These are phyloP conservation scores for Lycaena phlaeas DNA, from an alignment of 2,888 invertebrate genomes.

Conservation along the genomic window DNA sequence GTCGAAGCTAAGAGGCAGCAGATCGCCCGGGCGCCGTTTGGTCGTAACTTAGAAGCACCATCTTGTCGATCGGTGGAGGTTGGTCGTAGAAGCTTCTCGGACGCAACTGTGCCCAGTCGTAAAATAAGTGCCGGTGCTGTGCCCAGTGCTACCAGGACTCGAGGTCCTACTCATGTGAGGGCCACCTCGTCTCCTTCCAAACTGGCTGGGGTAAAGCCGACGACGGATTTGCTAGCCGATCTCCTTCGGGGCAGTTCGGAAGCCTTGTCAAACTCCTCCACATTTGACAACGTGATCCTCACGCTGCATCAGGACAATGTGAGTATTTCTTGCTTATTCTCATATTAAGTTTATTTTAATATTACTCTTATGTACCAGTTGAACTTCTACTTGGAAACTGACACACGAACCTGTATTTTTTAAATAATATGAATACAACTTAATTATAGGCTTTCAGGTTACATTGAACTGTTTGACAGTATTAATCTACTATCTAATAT, in stretches of 20 bases:
- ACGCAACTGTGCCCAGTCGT: constrained; percentile 68
- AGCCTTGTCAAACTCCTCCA: constrained; percentile 75
- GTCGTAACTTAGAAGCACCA: constrained; percentile 56
- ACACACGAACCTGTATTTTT: too few relatives aligned
- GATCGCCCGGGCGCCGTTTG: constrained; percentile 78
- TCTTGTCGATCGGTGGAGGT: constrained; percentile 71
- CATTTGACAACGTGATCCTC: constrained; percentile 66
- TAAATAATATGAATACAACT: too few relatives aligned
- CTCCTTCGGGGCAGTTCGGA: constrained; percentile 86
- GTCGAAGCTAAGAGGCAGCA: constrained; percentile 65
- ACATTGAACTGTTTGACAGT: too few relatives aligned
- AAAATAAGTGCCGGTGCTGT: constrained; percentile 75
- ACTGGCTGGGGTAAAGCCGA: constrained; percentile 74
- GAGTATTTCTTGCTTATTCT: constrained; percentile 31
- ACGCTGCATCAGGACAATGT: constrained; percentile 67
- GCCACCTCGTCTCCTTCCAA: constrained; percentile 87
- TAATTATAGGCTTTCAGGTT: too few relatives aligned
- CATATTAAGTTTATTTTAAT: too few relatives aligned
- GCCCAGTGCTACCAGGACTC: constrained; percentile 45
- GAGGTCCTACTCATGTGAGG: constrained; percentile 77
- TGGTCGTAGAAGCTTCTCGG: constrained; percentile 59
- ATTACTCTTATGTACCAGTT: too few relatives aligned
- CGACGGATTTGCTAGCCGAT: constrained; percentile 80
- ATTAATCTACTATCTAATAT: too few relatives aligned
- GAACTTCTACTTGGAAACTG: too few relatives aligned